Conservation (phyloP, 1,140 invertebrate genomes). For the Hypsibius dujardini region DNA sequence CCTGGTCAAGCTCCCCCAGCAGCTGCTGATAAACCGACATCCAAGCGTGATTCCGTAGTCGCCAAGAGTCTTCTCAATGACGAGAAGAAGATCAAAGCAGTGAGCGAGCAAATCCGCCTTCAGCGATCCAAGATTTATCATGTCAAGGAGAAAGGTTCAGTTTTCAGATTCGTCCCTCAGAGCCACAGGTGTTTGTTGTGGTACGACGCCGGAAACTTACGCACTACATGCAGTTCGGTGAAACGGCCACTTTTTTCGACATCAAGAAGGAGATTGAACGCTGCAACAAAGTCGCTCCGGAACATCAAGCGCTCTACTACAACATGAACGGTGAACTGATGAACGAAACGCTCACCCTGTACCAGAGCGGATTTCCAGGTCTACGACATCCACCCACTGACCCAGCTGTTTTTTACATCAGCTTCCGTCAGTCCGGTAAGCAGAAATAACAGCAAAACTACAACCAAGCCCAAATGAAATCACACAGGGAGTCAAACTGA, state of each 20-base stretch:
- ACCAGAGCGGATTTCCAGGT: constrained; percentile 7
- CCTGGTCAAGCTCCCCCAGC: too few relatives aligned
- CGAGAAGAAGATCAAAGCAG: too few relatives aligned
- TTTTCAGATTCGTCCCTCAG: too few relatives aligned
- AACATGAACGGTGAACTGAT: constrained; percentile 14
- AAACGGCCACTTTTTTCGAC: background rate
- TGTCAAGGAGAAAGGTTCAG: too few relatives aligned
- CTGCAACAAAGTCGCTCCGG: background rate
- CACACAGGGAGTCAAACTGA: too few relatives aligned
- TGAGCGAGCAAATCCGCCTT: too few relatives aligned
- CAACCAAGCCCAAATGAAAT: too few relatives aligned
- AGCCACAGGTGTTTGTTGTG: background rate
- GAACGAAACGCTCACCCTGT: background rate
- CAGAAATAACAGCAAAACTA: too few relatives aligned
- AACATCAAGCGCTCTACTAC: constrained; percentile 7
- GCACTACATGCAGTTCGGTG: background rate
- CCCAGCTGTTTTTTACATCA: constrained; percentile 8
- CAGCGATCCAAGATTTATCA: too few relatives aligned
- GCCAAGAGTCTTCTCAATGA: too few relatives aligned
- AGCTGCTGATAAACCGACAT: too few relatives aligned
- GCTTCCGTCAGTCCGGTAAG: constrained; percentile 9
- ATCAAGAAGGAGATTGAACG: constrained; percentile 6
- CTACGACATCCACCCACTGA: background rate
- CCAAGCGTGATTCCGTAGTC: too few relatives aligned
- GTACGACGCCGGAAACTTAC: background rate